Evolutionary conservation across 30 jellyfish, hydroid and myxozoan species (phyloP).

Genomic region (Turritopsis dohrnii): DNA sequence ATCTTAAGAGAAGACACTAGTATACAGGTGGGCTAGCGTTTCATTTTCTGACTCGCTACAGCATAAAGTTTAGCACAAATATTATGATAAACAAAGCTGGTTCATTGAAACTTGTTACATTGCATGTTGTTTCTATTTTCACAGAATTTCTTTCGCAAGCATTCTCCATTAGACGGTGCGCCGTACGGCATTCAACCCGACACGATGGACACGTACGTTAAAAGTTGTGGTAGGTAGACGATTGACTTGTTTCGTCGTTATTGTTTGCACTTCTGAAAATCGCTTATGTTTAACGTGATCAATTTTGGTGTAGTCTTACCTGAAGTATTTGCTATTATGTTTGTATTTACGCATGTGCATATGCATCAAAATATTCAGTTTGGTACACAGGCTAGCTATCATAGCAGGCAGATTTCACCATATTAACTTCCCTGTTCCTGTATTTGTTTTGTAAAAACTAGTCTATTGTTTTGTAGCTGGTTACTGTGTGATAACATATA

Average conservation of each 20-base stretch:
- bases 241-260: too few species aligned
- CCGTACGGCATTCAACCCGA: constrained; percentile 94
- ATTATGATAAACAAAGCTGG: too few species aligned
- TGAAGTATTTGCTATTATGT: too few species aligned
- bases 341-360: too few species aligned
- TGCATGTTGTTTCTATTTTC: neutral
- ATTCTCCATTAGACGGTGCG: constrained; percentile 81
- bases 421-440: too few species aligned
- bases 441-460: neutral
- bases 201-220: constrained; percentile 93
- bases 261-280: too few species aligned
- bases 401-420: too few species aligned
- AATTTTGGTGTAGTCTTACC: too few species aligned
- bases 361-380: too few species aligned
- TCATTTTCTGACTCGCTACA: neutral
- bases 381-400: too few species aligned
- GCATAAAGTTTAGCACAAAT: neutral
- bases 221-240: constrained; percentile 86
- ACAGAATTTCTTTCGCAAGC: constrained; percentile 85
- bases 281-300: too few species aligned
- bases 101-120: neutral
- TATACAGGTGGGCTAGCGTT: constrained; percentile 60
- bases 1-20: constrained; percentile 70
- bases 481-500: constrained; percentile 86
- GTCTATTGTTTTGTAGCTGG: constrained; percentile 64